These are phyloP conservation scores for Tipula unca DNA, from an alignment of 2,888 invertebrate genomes.

Conservation along the genomic window DNA sequence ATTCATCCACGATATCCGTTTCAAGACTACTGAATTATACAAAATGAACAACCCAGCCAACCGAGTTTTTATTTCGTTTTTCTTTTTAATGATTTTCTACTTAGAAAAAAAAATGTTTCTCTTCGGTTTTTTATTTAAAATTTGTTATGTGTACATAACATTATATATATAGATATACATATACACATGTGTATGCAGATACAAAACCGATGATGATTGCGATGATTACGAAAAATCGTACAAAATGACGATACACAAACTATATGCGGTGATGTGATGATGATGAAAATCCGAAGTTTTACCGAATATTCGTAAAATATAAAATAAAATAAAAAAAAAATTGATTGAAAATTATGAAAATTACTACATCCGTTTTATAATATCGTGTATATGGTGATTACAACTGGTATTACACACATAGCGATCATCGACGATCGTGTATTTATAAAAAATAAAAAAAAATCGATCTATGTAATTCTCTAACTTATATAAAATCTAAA, in stretches of 20 bases:
- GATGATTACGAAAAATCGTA: not conserved
- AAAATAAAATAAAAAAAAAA: not conserved
- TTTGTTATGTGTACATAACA: not conserved
- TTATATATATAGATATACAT: not conserved
- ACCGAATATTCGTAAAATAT: not conserved
- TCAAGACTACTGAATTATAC: constrained; percentile 24
- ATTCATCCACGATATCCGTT: constrained; percentile 24
- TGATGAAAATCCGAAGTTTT: not conserved
- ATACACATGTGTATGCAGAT: not conserved
- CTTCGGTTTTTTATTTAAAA: constrained; percentile 17
- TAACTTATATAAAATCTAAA: not conserved
- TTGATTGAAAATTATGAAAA: constrained; percentile 8
- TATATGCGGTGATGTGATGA: not conserved
- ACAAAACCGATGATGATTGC: not conserved
- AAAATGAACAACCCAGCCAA: constrained; percentile 21
- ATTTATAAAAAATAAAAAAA: not conserved
- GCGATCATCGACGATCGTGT: not conserved
- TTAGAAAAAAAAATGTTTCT: not conserved
- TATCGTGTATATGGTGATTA: not conserved
- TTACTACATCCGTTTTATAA: not conserved
- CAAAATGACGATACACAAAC: not conserved
- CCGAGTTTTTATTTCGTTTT: constrained; percentile 15
- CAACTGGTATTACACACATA: not conserved
- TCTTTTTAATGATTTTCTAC: constrained; percentile 8
- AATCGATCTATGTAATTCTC: not conserved